Base-by-base conservation (phyloP, 2,797 vertebrate genomes). In the Sparus aurata region DNA sequence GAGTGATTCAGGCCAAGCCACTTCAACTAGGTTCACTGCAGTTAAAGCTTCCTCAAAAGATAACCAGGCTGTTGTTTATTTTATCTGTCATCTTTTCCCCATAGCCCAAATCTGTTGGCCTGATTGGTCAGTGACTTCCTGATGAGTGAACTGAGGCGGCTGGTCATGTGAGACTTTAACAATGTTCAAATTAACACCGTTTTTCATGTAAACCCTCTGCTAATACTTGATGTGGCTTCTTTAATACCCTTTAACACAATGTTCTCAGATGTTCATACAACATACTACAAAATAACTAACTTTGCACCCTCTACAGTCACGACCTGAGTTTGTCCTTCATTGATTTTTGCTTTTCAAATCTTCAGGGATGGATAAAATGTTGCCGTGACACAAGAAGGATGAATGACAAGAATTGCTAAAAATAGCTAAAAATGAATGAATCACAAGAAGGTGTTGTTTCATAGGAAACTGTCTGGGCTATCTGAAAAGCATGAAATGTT, bases 201-300 rank as follows among this genome's bases (percentile, higher is more conserved):
- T 63, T 79, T 67, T 82, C 30, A 50, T 70, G 22, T 76, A 46
- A 52, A 72, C 50, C 38, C 15, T 77, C 23, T 87, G 27, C 43
- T 66, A 7, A 11, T 60, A 12, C 69, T 69, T 50, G n/a, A 30
- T 63, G 54, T 16, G 7, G 65, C 43, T 68, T 68, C 41, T 67
- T 16, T 69, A 0, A 50, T 52, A 77, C 38, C n/a, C 72, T 80
- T 81, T 52, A 66, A 72, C 50, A 67, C 30, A 30, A 10, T 55
- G 2, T 17, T 69, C n/a, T 78, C 46, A 50, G 18, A 64, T 38
- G 11, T 63, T 46, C 46, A 55, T 9, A 16, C 10, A 70, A 5
- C 41, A 71, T n/a, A n/a, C n/a, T n/a, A n/a, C n/a, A n/a, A 12
- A 53, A 47, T 47, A 30, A 53, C 16, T 46, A 16, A 46, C 22